Percentiles rank a stretch among this genome's conserved stretches.
Conservation (phyloP, 2,797 vertebrate genomes). For the Rhabdomys pumilio region DNA sequence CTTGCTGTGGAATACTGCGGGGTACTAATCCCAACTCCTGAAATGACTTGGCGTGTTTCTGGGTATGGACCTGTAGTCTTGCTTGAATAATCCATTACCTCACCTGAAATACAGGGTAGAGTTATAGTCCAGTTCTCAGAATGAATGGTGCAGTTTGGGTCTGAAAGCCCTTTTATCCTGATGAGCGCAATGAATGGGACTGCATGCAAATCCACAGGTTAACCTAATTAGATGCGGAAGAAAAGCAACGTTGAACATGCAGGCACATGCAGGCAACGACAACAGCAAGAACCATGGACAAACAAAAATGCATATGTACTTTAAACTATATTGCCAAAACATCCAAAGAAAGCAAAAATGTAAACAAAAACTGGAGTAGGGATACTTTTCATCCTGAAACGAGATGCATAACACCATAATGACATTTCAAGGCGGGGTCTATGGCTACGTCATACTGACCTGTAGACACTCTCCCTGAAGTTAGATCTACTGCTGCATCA, state of each 20-base stretch:
- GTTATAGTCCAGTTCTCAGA: conserved; percentile 93
- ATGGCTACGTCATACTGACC: conserved; percentile 94
- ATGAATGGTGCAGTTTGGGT: conserved; percentile 86
- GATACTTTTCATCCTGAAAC: conserved; percentile 88
- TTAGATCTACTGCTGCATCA: conserved; percentile 97
- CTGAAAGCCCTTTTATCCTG: conserved; percentile 91
- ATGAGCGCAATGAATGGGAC: conserved; percentile 88
- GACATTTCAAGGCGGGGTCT: conserved; percentile 95
- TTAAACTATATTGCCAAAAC: conserved; percentile 88
- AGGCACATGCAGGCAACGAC: conserved; percentile 96
- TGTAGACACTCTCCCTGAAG: conserved; percentile 95
- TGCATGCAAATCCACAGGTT: conserved; percentile 94
- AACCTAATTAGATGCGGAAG: conserved; percentile 94
- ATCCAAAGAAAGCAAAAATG: conserved; percentile 89
- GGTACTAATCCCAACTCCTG: conserved; percentile 92
- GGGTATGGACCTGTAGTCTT: conserved; percentile 94
- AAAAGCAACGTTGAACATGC: conserved; percentile 96
- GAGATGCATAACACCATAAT: conserved; percentile 93
- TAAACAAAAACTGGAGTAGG: conserved; percentile 81
- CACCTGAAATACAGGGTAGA: conserved; percentile 96
- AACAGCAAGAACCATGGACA: conserved; percentile 86
- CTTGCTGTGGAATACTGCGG: conserved; percentile 94
- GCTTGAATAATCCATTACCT: conserved; percentile 98
- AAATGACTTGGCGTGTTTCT: conserved; percentile 92
- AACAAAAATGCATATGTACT: conserved; percentile 90